phyloP scores from a whole-genome alignment of 2,113 vertebrate species.

The Sialia sialis region DNA sequence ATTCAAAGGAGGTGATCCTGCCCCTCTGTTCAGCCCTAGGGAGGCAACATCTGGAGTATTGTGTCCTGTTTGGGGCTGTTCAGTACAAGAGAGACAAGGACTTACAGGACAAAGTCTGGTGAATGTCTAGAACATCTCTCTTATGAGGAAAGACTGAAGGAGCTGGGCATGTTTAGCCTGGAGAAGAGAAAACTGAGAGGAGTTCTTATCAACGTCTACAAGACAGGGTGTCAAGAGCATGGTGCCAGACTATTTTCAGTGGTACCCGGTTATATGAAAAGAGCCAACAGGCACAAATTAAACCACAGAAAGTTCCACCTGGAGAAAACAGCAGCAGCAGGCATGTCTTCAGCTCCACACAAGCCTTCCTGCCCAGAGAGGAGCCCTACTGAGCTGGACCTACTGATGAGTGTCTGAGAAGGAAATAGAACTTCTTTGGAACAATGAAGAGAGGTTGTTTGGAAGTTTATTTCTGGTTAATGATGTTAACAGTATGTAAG shows the following conservation, averaged over 20 bases:
- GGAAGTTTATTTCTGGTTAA: neutral
- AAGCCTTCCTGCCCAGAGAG: neutral
- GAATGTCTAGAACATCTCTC: neutral
- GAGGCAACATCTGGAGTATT: neutral
- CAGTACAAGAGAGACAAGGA: neutral
- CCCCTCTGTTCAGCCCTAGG: neutral
- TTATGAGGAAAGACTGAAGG: neutral
- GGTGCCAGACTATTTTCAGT: neutral
- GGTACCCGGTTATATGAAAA: neutral
- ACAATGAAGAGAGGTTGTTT: neutral
- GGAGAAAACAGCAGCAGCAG: neutral
- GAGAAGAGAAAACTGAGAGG: neutral
- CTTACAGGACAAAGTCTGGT: neutral
- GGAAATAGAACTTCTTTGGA: neutral
- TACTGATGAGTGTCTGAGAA: neutral
- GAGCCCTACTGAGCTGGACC: rapidly evolving
- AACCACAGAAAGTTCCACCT: neutral
- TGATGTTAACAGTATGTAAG: neutral
- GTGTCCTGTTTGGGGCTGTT: neutral
- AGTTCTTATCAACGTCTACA: rapidly evolving
- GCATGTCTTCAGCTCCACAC: rapidly evolving
- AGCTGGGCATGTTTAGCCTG: neutral
- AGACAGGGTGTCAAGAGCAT: neutral
- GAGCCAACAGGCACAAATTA: neutral
- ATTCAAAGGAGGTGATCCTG: too few species aligned